Base-by-base conservation (phyloP, 2,888 invertebrate species). In the Heliothis peltigera region DNA sequence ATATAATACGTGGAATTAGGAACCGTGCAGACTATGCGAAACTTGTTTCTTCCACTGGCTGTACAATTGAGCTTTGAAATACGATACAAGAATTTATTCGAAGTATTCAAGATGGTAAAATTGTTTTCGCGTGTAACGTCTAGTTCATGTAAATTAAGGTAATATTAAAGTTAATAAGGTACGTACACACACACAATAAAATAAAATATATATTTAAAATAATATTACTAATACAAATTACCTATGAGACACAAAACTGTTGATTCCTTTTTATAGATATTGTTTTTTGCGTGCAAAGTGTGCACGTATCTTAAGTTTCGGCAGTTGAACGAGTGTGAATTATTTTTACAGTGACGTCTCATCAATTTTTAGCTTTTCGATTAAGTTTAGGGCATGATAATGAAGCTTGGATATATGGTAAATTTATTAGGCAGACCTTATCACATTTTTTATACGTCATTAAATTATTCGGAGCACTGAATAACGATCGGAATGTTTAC, bases 361-460 rank as follows among this genome's bases (percentile, higher is more conserved):
- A 88, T 89, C 84, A 87, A 86, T 87, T 89, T 86, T 87, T 84
- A 84, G 79, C 75, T 81, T 87, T 89, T 89, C 86, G 85, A 89
- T 90, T 90, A 89, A 84, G 83, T 81, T 85, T 80, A 84, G 84
- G 81, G 80, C 79, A 77, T 75, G 81, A 80, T 89, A 89, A 89
- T 87, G 84, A 87, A 86, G 70, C 68, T 59, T 58, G 76, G 52
- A 63, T 63, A 71, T 69, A 54, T 32, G 54, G 44, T 19, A 71
- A 81, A 85, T 87, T 87, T 84, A 87, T 86, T 82, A 81, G 75
- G 62, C 77, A 71, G 48, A 52, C 47, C 69, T 79, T 77, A 71
- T 75, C 73, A 66, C 66, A 75, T 70, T 71, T 75, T 70, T 73
- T 62, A 59, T 66, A 48, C 61, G 15, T 49, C 72, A 66, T 74